phyloP scores from a whole-genome alignment of 1,140 invertebrate genomes.

The Physella acuta region DNA sequence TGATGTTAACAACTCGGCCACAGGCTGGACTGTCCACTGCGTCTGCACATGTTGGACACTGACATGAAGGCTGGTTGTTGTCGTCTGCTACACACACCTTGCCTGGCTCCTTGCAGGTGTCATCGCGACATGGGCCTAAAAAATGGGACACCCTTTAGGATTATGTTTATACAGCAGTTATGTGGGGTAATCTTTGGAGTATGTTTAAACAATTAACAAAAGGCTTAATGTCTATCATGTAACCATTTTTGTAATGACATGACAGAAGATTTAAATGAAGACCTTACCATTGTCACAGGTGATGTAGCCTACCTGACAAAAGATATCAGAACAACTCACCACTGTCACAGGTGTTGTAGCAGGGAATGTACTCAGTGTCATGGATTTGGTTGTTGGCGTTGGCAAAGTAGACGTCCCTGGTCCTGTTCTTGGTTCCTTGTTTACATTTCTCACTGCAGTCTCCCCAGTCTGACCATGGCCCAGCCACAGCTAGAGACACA shows the following conservation, averaged over 20 bases:
- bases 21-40: not conserved
- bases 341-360: conserved; percentile 15
- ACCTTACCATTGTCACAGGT: no score
- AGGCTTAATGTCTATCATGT: no score
- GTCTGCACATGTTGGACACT: conserved; percentile 10
- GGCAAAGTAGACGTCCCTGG: not conserved
- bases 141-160: not conserved
- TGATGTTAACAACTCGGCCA: not conserved
- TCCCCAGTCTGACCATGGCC: conserved; percentile 17
- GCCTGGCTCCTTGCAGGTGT: conserved; percentile 9
- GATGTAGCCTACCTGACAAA: no score
- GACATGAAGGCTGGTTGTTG: not conserved
- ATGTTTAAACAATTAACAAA: no score
- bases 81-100: conserved; percentile 15
- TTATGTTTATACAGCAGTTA: no score
- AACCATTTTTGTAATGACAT: no score
- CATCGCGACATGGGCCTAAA: conserved; percentile 2
- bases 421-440: conserved; percentile 10
- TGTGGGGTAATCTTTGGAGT: no score
- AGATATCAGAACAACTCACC: no score
- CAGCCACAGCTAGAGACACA: not conserved
- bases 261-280: no score
- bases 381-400: not conserved
- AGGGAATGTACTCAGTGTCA: conserved; percentile 8
- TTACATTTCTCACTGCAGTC: conserved; percentile 19